Evolutionary conservation across 2,888 invertebrate genomes (phyloP), one percentile per base, ranked within the genome.

Genomic region (Urechis unicinctus): DNA sequence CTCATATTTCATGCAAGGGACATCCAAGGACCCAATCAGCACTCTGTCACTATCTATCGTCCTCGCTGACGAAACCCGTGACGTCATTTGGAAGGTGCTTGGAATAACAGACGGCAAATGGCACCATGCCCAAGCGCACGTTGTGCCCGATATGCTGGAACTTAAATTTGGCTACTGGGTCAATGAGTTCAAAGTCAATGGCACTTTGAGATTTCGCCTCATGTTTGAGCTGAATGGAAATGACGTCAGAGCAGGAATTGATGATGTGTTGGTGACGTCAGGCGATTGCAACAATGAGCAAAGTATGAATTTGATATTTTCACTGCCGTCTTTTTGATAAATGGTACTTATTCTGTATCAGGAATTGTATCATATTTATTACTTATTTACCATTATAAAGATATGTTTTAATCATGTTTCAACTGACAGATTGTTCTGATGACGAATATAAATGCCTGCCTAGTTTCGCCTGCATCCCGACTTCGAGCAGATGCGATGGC

Each of bases 11-110:
- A 45, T 58, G 56, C 52, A 57, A 46, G 25, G 50, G 41, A n/a
- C 49, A 24, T 24, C 41, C 24, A 49, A 24, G 24, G 9, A 22
- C 25, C 4, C 3, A n/a, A 22, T 54, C 13, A 54, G 49, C 49
- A 54, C 54, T 4, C 30, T 54, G 24, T 54, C 54, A 24, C n/a
- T 54, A 36, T 30, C 49, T 5, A 29, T 51, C n/a, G 43, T 44
- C 30, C 43, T 45, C 29, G 22, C 26, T 26, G 28, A 25, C n/a
- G 56, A 53, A n/a, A 24, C 25, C 5, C 36, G 24, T 6, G 28
- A 29, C 25, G 58, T 59, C 2, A 36, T 58, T n/a, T 61, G 61
- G 61, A 47, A 53, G 29, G 47, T 61, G n/a, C 46, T 59, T n/a
- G 25, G 52, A 5, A 30, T 60, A 28, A 48, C 57, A 6, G 61